phyloP scores from a whole-genome alignment of 2,113 vertebrate genomes.

The Emydocephalus ijimae region DNA sequence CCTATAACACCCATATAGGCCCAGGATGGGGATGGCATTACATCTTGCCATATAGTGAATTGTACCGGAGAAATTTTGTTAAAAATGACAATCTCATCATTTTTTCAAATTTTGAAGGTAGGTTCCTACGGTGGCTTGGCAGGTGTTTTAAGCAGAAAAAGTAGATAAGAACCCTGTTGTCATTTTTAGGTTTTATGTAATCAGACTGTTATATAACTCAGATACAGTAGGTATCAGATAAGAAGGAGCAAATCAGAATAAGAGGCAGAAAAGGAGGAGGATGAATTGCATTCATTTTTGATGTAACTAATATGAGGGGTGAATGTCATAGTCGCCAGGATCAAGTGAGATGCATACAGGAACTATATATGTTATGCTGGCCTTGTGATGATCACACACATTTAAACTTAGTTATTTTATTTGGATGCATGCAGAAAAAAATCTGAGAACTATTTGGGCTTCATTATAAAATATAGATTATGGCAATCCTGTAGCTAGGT shows the following conservation, averaged over 20 bases:
- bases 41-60: constrained; percentile 77
- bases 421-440: background rate
- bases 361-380: background rate
- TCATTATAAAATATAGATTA: background rate
- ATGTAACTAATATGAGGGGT: background rate
- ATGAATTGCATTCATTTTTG: background rate
- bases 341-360: background rate
- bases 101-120: constrained; percentile 83
- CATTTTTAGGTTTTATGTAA: background rate
- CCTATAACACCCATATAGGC: constrained; percentile 69
- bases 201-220: background rate
- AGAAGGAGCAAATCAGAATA: background rate
- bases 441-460: background rate
- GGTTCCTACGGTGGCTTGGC: background rate
- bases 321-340: background rate
- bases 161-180: background rate
- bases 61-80: constrained; percentile 76
- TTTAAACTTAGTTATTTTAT: background rate
- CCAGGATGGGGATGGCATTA: constrained; percentile 68
- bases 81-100: constrained; percentile 86
- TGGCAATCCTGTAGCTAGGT: too few species aligned
- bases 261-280: background rate
- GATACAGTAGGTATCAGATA: background rate
- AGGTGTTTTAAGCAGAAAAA: background rate
- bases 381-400: background rate